Percentiles rank a stretch among this genome's conserved stretches.
phyloP scores from a whole-genome alignment of 2,888 invertebrate species.

The Rotaria magnacalcarata region DNA sequence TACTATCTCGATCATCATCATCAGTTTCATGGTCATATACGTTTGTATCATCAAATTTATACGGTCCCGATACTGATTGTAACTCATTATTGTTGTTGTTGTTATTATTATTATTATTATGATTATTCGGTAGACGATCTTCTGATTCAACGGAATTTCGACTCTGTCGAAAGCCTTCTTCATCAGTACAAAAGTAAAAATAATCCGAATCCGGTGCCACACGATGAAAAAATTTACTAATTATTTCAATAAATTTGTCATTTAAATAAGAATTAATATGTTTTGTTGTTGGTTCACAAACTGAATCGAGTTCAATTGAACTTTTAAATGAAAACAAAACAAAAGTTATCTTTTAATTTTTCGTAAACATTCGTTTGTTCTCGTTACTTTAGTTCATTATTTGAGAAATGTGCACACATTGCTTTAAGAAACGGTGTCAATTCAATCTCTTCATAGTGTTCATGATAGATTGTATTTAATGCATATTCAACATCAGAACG shows the following conservation, averaged over 20 bases:
- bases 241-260: background rate
- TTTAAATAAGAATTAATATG: background rate
- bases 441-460: conserved; percentile 24
- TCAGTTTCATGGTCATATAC: background rate
- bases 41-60: background rate
- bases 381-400: background rate
- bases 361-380: no score
- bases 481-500: conserved; percentile 22
- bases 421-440: conserved; percentile 19
- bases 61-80: background rate
- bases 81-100: background rate
- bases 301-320: background rate
- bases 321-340: background rate
- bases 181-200: conserved; percentile 2
- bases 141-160: background rate
- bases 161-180: background rate
- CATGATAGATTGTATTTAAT: background rate
- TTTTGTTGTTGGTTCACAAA: background rate
- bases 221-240: conserved; percentile 8
- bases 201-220: background rate
- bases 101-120: background rate
- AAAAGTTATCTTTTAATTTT: no score
- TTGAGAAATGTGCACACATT: conserved; percentile 29
- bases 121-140: background rate
- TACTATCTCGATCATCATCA: background rate